phyloP scores from a whole-genome alignment of 2,113 vertebrate species.

The Xenopus borealis region DNA sequence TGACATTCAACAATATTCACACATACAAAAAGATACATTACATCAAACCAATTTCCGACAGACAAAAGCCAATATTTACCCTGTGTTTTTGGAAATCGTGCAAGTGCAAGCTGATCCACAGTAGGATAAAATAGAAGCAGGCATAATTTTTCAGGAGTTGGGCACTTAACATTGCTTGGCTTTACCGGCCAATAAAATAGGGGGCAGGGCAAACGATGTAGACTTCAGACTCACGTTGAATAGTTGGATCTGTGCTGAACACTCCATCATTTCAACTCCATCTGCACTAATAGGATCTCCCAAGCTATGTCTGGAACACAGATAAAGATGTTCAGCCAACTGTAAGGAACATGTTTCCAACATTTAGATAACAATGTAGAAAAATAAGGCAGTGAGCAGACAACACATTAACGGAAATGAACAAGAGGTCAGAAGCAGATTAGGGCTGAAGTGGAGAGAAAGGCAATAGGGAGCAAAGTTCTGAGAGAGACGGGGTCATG shows the following conservation, averaged over 20 bases:
- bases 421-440: not conserved
- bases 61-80: no score
- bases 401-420: not conserved
- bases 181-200: not conserved
- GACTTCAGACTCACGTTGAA: not conserved
- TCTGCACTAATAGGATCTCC: not conserved
- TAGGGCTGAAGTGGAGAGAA: not conserved
- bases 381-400: not conserved
- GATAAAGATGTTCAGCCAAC: not conserved
- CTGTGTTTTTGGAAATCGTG: no score
- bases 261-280: not conserved
- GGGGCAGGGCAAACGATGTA: not conserved
- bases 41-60: no score
- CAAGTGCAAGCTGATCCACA: no score
- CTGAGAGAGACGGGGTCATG: not conserved
- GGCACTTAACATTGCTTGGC: not conserved
- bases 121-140: no score
- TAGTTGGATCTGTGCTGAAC: not conserved
- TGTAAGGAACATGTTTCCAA: not conserved
- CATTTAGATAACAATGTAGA: constrained; percentile 1
- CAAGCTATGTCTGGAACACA: not conserved
- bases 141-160: no score
- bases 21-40: no score
- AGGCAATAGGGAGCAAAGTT: not conserved
- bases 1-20: no score